Evolutionary conservation across 2,888 invertebrate genomes (phyloP).

Genomic region (Penaeus monodon): DNA sequence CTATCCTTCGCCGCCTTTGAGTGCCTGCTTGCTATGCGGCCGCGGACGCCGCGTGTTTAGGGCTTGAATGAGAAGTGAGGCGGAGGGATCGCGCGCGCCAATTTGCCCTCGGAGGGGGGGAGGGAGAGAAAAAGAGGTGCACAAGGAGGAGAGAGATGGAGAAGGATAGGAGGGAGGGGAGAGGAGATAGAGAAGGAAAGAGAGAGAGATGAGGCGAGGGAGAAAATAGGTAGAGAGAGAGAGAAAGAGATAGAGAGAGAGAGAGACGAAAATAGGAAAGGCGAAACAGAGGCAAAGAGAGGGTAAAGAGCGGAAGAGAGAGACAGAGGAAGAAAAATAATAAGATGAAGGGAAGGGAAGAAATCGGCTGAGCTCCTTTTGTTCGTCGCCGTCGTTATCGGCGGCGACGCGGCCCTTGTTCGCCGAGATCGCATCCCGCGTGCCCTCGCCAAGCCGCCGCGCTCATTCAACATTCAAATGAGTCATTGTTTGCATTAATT

Average conservation of each 20-base stretch:
- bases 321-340: neutral
- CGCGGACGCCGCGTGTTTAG: conserved; percentile 36
- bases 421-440: too few species aligned
- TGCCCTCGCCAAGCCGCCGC: too few species aligned
- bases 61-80: conserved; percentile 47
- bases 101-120: conserved; percentile 26
- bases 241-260: neutral
- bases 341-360: neutral
- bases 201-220: neutral
- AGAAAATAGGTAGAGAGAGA: neutral
- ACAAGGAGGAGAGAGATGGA: neutral
- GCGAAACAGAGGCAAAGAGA: neutral
- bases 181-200: neutral
- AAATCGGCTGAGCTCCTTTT: too few species aligned
- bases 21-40: conserved; percentile 48
- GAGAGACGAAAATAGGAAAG: neutral
- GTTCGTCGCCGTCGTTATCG: too few species aligned
- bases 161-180: neutral
- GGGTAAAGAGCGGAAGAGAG: neutral
- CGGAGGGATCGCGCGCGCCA: conserved; percentile 26
- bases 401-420: too few species aligned
- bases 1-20: conserved; percentile 48
- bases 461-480: too few species aligned
- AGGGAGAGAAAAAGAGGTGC: neutral
- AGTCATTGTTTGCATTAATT: too few species aligned